Evolutionary conservation across 2,888 invertebrate genomes (phyloP), one percentile per base, ranked within the genome.

Genomic region (Clusia tigrina): DNA sequence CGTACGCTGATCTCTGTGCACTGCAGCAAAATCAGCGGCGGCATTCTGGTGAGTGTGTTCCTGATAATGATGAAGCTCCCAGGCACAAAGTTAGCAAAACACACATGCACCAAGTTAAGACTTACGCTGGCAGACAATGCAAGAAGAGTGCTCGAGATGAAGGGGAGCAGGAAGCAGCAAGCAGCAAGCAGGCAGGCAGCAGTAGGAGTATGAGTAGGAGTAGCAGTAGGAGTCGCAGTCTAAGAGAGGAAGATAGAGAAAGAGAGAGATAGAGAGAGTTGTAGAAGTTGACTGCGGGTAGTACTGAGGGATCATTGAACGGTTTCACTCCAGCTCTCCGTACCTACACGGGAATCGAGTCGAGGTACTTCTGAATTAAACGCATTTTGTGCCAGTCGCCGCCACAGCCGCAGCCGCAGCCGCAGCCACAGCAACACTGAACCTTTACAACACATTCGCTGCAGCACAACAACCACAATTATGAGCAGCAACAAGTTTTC

Each of bases 401-500:
- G 32, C n/a, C n/a, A 12, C 32, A 32, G 32, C 32, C 6, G 32
- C 32, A 32, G 32, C 32, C 6, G 32, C n/a, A n/a, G n/a, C n/a
- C n/a, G n/a, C n/a, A n/a, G n/a, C n/a, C n/a, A n/a, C n/a, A n/a
- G n/a, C n/a, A 32, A 12, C 6, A 32, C 12, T 6, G 32, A 32
- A 12, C 32, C 6, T 6, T 12, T 9, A 12, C n/a, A n/a, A 18
- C 2, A 22, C 48, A 20, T 18, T 20, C 6, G 20, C 18, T 2
- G 48, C 48, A 48, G 20, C 10, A 20, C 18, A 6, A 22, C 22
- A 5, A 22, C 20, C 6, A 6, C 54, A 25, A 54, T 25, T 54
- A 54, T 54, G 54, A 25, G 54, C 25, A 26, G 54, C 54, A 54
- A 54, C 54, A 54, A 54, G 54, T 54, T 54, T 54, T 25, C 54